Evolutionary conservation across 2,797 vertebrate species (phyloP), one percentile per base, ranked within the genome.

Genomic region (Carapus acus): DNA sequence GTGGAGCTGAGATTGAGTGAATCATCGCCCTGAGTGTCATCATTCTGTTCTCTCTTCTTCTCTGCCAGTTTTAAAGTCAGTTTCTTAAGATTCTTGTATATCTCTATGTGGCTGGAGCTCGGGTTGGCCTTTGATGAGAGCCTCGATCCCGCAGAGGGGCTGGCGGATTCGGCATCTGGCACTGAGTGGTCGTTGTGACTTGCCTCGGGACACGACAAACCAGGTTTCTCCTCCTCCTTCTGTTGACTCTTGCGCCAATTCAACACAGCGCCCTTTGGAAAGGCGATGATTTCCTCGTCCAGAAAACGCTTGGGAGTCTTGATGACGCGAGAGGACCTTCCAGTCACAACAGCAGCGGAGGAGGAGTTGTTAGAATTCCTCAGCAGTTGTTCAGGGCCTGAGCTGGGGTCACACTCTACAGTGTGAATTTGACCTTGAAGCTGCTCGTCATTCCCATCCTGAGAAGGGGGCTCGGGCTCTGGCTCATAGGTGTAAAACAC

Each of bases 281-380:
- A 83, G 29, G 83, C 69, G 61, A 87, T 80, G 3, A 80, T 69
- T 23, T 89, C 88, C 40, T 91, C 90, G 6, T 94, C 89, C 71
- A 93, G 82, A 76, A 95, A 94, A 65, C 93, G 90, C 59, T 90
- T 91, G 1, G 93, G 93, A 14, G 89, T 77, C 80, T 91, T 94
- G 65, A 96, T 95, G 54, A 94, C 77, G 0, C 93, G 87, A 6
- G 92, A 91, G 14, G 93, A 91, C 21, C 93, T 88, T n/a, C 78
- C 89, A 1, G 86, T 92, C n/a, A 78, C 82, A 36, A 88, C 65
- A 2, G 86, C 82, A 49, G 80, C 70, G 49, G 86, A 72, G 49
- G 86, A 72, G 48, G 87, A 83, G 58, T 83, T 75, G 77, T 23
- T 83, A 71, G 64, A 82, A 77, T 67, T 82, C 79, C 64, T 65